Conservation (phyloP, 2,113 vertebrate species). For the Ornithorhynchus anatinus region DNA sequence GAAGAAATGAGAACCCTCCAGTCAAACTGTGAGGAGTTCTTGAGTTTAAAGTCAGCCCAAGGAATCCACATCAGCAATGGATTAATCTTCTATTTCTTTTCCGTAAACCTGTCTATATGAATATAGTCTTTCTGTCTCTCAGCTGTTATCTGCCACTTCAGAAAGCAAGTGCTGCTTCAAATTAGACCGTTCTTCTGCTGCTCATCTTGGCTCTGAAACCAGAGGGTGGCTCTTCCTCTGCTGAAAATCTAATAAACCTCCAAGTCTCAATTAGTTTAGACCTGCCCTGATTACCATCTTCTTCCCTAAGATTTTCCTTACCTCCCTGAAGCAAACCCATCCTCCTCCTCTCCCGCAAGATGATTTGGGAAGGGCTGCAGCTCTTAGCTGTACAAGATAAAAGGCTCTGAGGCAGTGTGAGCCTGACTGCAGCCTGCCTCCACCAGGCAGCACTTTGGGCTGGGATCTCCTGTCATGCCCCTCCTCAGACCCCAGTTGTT, state of each 20-base stretch:
- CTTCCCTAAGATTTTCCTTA: constrained; percentile 18
- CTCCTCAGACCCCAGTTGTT: no score
- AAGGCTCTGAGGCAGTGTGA: neutral
- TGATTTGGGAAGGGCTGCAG: constrained; percentile 9
- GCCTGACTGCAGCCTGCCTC: neutral
- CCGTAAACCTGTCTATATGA: constrained; percentile 53
- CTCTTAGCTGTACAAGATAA: neutral
- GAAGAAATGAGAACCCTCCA: constrained; percentile 1
- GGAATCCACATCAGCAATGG: constrained; percentile 45
- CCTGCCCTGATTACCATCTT: constrained; percentile 5
- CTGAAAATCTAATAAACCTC: constrained; percentile 40
- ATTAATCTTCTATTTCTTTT: constrained; percentile 67
- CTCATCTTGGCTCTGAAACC: constrained; percentile 51
- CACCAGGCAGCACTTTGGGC: no score
- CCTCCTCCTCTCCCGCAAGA: constrained; percentile 1
- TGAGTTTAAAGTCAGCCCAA: constrained; percentile 54
- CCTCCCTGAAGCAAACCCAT: constrained; percentile 7
- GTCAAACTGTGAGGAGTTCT: neutral
- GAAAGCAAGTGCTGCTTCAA: constrained; percentile 55
- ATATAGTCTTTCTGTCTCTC: constrained; percentile 50
- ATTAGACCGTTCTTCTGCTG: constrained; percentile 36
- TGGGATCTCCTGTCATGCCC: no score
- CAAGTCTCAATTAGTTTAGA: constrained; percentile 38
- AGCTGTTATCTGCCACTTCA: constrained; percentile 58
- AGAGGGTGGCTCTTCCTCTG: constrained; percentile 9